These are phyloP conservation scores for Phyllostomus hastatus DNA, from an alignment of 2,113 vertebrate genomes.

Conservation along the genomic window DNA sequence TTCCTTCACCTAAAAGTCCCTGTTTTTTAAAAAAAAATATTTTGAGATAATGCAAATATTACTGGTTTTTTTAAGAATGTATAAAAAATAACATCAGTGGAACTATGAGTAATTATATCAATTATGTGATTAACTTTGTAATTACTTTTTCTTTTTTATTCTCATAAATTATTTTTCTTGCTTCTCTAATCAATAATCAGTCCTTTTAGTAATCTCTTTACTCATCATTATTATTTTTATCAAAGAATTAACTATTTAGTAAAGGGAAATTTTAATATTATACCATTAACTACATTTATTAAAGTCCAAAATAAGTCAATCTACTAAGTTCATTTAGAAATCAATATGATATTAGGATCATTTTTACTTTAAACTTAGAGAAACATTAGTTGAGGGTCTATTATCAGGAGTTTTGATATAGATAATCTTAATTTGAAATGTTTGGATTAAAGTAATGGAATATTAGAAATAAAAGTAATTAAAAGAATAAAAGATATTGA, in stretches of 20 bases:
- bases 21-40: background rate
- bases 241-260: background rate
- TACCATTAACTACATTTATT: background rate
- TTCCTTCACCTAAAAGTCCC: background rate
- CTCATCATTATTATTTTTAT: accelerated
- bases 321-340: background rate
- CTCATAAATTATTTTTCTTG: background rate
- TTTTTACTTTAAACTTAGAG: background rate
- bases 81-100: background rate
- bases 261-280: background rate
- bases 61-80: background rate
- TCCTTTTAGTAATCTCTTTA: background rate
- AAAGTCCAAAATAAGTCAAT: background rate
- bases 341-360: background rate
- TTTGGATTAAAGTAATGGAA: background rate
- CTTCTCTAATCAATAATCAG: background rate
- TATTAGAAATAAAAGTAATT: background rate
- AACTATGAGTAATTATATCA: background rate
- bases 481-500: background rate
- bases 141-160: background rate
- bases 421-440: background rate
- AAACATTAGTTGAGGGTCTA: background rate
- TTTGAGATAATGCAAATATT: background rate
- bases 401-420: background rate
- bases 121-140: background rate